Conservation (phyloP, 1,140 invertebrate species). For the Microplitis demolitor region DNA sequence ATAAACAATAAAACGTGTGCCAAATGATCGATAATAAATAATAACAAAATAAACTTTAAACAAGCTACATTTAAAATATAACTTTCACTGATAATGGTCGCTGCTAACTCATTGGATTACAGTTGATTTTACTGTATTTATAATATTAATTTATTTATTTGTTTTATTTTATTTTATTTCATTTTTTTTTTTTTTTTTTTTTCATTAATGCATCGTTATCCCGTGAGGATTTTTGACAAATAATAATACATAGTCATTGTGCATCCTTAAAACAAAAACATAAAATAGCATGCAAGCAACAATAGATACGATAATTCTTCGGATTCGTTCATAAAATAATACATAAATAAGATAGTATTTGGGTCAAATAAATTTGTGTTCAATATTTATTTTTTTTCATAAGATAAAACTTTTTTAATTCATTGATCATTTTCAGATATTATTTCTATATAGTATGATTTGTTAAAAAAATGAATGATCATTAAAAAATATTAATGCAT, state of each 20-base stretch:
- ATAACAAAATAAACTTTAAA: conserved; percentile 23
- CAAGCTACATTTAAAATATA: conserved; percentile 38
- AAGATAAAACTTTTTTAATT: too few species aligned
- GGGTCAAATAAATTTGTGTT: too few species aligned
- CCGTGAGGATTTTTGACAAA: conserved; percentile 1
- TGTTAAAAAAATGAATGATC: too few species aligned
- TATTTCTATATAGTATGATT: too few species aligned
- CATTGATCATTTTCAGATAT: too few species aligned
- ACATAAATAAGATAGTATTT: too few species aligned
- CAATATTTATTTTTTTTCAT: neutral
- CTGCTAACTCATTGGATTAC: conserved; percentile 58
- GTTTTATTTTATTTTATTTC: neutral
- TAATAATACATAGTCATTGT: conserved; percentile 61
- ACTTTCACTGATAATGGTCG: conserved; percentile 63
- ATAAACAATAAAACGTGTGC: conserved; percentile 29
- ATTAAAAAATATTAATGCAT: too few species aligned
- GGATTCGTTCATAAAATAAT: conserved; percentile 11
- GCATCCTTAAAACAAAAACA: conserved; percentile 60
- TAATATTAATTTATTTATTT: conserved; percentile 5
- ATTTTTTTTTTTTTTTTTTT: neutral
- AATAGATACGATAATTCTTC: conserved; percentile 27
- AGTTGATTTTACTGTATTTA: neutral
- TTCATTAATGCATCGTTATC: conserved; percentile 27
- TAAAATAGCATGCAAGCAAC: conserved; percentile 55
- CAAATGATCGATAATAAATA: conserved; percentile 32